These are phyloP conservation scores for Zhengitettix transpicula DNA, from an alignment of 2,888 invertebrate species.

Conservation along the genomic window DNA sequence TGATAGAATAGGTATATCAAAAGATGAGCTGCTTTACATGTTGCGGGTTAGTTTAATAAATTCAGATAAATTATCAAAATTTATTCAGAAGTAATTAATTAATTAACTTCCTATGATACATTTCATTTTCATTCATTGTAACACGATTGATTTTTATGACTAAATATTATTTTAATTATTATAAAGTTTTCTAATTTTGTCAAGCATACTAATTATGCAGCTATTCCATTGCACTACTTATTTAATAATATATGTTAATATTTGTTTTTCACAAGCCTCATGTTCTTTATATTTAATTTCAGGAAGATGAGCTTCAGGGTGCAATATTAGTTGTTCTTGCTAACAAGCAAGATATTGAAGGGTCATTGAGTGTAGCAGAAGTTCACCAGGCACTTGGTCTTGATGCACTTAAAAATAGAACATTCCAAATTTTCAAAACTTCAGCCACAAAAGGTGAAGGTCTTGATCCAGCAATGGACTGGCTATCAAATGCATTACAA, in stretches of 20 bases:
- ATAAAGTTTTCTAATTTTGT: no score
- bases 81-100: not conserved
- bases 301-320: slow-evolving; percentile 95
- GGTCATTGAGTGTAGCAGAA: slow-evolving; percentile 91
- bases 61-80: no score
- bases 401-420: slow-evolving; percentile 86
- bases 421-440: slow-evolving; percentile 99
- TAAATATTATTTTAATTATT: no score
- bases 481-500: slow-evolving; percentile 84
- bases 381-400: slow-evolving; percentile 91
- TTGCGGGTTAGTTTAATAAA: slow-evolving; percentile 52
- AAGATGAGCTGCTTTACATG: slow-evolving; percentile 95
- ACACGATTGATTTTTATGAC: no score
- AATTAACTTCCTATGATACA: no score
- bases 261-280: no score
- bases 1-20: slow-evolving; percentile 97
- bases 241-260: no score
- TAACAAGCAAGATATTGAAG: slow-evolving; percentile 98
- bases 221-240: no score
- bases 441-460: slow-evolving; percentile 97
- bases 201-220: no score
- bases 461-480: slow-evolving; percentile 97
- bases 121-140: no score
- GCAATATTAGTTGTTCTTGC: slow-evolving; percentile 93
- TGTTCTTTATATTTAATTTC: no score